Conservation (phyloP, 2,113 vertebrate species). For the Cavia porcellus region DNA sequence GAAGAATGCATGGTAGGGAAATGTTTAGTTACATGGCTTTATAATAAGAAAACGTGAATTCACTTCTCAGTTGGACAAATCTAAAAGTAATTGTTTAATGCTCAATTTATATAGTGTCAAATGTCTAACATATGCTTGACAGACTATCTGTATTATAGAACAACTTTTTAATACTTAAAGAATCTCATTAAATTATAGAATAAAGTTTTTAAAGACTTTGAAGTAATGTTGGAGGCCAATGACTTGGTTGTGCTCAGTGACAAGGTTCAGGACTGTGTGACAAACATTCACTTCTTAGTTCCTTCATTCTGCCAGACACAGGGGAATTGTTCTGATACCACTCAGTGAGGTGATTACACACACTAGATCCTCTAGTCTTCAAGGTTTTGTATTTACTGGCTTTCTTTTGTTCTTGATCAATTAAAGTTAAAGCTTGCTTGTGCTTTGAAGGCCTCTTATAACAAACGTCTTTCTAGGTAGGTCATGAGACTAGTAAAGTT, state of each 20-base stretch:
- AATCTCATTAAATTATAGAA: background rate
- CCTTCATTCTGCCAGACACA: background rate
- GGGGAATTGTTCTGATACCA: slow-evolving; percentile 17
- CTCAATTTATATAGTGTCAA: slow-evolving; percentile 47
- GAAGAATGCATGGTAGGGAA: background rate
- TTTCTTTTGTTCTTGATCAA: slow-evolving; percentile 18
- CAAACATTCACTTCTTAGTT: slow-evolving; percentile 29
- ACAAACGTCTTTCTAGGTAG: slow-evolving; percentile 14
- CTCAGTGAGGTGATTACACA: background rate
- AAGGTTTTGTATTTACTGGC: background rate
- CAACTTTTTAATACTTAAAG: slow-evolving; percentile 36
- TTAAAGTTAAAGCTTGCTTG: slow-evolving; percentile 29
- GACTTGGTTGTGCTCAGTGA: background rate
- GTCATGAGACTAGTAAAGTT: background rate
- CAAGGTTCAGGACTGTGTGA: background rate
- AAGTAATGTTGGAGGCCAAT: background rate
- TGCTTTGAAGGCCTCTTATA: slow-evolving; percentile 28
- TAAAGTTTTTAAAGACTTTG: background rate
- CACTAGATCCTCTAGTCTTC: slow-evolving; percentile 2
- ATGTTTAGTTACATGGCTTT: background rate
- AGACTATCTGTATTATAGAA: slow-evolving; percentile 32
- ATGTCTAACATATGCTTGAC: background rate
- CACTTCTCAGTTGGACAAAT: background rate
- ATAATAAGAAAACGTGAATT: slow-evolving; percentile 47
- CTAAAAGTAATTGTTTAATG: slow-evolving; percentile 25